A percentile compares a stretch with the other conserved stretches of the same genome.
Evolutionary conservation across 2,113 vertebrate genomes (phyloP).

Genomic region (Thymallus thymallus): DNA sequence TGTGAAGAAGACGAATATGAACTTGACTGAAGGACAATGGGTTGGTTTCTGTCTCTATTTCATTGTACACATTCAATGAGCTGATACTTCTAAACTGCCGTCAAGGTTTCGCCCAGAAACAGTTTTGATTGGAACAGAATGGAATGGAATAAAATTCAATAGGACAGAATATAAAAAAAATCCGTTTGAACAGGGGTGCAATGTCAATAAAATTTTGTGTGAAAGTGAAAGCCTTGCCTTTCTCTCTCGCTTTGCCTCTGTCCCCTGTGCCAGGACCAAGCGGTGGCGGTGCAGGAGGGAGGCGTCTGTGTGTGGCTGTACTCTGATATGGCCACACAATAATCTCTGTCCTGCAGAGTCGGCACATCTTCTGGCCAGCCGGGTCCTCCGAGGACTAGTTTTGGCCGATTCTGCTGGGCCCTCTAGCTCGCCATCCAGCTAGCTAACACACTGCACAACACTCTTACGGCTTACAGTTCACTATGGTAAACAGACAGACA

Average conservation of each 20-base stretch:
- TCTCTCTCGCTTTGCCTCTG: not conserved
- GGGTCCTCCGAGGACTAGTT: not conserved
- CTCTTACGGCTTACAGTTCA: not conserved
- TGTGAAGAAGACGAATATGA: not conserved
- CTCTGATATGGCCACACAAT: not conserved
- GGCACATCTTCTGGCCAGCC: not conserved
- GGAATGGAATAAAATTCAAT: not conserved
- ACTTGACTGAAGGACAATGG: not conserved
- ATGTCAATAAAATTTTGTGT: not conserved
- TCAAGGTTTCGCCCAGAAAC: not conserved
- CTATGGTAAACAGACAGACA: not conserved
- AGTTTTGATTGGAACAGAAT: not conserved
- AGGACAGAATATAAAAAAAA: not conserved
- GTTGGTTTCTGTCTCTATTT: not conserved
- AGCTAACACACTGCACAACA: not conserved
- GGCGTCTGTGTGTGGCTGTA: not conserved
- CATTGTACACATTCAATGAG: not conserved
- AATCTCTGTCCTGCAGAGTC: constrained; percentile 1
- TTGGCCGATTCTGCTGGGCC: not conserved
- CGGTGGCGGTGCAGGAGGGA: not conserved
- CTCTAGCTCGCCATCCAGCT: not conserved
- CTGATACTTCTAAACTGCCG: not conserved
- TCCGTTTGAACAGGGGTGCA: not conserved
- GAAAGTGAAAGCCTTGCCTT: not conserved
- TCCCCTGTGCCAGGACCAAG: not conserved